Evolutionary conservation across 2,113 vertebrate genomes (phyloP), one percentile per base, ranked within the genome.

Genomic region (Hucho hucho): DNA sequence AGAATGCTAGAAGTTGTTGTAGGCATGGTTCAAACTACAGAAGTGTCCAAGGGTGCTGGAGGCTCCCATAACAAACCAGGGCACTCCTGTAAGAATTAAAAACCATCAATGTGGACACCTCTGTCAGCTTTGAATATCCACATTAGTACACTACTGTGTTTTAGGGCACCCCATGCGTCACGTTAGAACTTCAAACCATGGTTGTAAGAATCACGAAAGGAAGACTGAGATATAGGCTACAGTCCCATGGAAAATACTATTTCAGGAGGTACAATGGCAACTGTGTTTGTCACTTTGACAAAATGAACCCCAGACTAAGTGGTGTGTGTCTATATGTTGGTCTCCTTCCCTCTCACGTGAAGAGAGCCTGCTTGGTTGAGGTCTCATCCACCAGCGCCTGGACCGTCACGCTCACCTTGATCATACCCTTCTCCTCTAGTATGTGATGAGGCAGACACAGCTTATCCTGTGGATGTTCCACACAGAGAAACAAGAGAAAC

Each of bases 401-500:
- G 53, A 99, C 94, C 0, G 95, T 96, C 70, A 93, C 67, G 86
- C 95, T 92, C 79, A 98, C 93, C 93, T 97, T 99, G 80, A 97
- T 91, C 88, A 98, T 91, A 72, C 96, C 97, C 79, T 96, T 98
- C 89, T 97, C 96, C 93, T 99, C 97, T 86, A 99, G 92, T 89
- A 99, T 97, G 90, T 98, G 97, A 88, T 99, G 97, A 74, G 97
- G 97, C 29, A 98, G 95, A 90, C 97, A 99, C 77, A 99, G 91
- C 86, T 96, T 96, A 87, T 97, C 96, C 97, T 99, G 90, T 16
- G 91, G 92, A 91, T 84, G 74, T 73, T 73, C n/a, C 64, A 58
- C 22, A 53, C 16, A 73, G 20, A 68, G 1, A 91, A 25, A 69
- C 4, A 74, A 25, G 53, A 65, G 29, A 75, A 58, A 59, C 59